These are phyloP conservation scores for Egretta garzetta DNA, from an alignment of 2,113 vertebrate genomes.

Conservation along the genomic window DNA sequence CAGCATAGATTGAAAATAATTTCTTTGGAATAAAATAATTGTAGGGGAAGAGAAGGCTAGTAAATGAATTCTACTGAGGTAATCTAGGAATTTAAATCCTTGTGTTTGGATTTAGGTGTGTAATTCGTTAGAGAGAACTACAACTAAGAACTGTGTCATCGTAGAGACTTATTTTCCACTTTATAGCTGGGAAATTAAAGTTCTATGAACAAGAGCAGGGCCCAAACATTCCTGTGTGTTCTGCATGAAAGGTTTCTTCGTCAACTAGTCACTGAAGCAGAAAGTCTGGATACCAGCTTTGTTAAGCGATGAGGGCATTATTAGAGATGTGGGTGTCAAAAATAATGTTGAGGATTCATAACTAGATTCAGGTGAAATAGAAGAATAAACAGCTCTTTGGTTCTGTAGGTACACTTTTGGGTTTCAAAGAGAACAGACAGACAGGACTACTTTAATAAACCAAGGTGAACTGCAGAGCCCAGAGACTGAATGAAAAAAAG, in stretches of 20 bases:
- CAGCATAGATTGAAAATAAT: neutral
- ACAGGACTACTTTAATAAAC: neutral
- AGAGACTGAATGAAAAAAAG: neutral
- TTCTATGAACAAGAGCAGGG: neutral
- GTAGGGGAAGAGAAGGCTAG: slow-evolving; percentile 4
- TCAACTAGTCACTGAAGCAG: neutral
- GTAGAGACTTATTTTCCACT: neutral
- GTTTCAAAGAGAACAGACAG: neutral
- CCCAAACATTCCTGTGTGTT: neutral
- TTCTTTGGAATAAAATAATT: slow-evolving; percentile 38
- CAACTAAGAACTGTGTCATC: neutral
- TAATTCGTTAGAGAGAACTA: neutral
- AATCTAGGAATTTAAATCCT: slow-evolving; percentile 22
- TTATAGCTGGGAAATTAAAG: neutral
- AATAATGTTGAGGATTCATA: neutral
- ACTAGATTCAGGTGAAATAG: neutral
- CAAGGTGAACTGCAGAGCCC: neutral
- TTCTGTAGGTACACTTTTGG: neutral
- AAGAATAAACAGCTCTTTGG: neutral
- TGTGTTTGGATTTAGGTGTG: neutral
- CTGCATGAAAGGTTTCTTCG: neutral
- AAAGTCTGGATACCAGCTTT: neutral
- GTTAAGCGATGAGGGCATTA: neutral
- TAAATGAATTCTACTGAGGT: neutral
- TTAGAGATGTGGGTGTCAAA: neutral